Percentiles rank a stretch among this genome's conserved stretches.
Evolutionary conservation across 2,797 vertebrate species (phyloP).

Genomic region (Molossus alvarezi): DNA sequence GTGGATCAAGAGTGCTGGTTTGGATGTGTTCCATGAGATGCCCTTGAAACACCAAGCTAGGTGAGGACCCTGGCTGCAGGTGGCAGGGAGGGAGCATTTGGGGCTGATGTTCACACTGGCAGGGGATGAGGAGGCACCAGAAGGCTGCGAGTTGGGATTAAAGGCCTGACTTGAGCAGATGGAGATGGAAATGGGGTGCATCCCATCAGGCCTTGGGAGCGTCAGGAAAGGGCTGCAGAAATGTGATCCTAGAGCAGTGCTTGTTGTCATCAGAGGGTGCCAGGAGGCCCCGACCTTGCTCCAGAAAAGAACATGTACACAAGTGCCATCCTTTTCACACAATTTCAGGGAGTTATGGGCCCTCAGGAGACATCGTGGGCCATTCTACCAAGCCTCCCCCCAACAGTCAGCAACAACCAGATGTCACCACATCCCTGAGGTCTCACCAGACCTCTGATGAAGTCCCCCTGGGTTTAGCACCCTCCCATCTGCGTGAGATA

Average conservation of each 20-base stretch:
- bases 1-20: neutral
- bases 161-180: neutral
- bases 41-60: neutral
- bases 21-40: neutral
- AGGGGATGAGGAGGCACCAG: neutral
- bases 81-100: neutral
- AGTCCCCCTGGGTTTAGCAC: neutral
- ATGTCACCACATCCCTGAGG: neutral
- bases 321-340: neutral
- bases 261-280: neutral
- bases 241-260: rapidly evolving
- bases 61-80: neutral
- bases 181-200: neutral
- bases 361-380: neutral
- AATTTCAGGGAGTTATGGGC: neutral
- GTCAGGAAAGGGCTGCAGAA: neutral
- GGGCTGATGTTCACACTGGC: too few species aligned
- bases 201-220: neutral
- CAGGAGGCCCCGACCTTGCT: neutral
- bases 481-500: neutral
- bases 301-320: neutral
- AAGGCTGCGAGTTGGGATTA: neutral
- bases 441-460: too few species aligned
- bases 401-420: neutral
- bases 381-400: neutral